These are phyloP conservation scores for Heliangelus exortis DNA, from an alignment of 2,797 vertebrate species.

Conservation along the genomic window DNA sequence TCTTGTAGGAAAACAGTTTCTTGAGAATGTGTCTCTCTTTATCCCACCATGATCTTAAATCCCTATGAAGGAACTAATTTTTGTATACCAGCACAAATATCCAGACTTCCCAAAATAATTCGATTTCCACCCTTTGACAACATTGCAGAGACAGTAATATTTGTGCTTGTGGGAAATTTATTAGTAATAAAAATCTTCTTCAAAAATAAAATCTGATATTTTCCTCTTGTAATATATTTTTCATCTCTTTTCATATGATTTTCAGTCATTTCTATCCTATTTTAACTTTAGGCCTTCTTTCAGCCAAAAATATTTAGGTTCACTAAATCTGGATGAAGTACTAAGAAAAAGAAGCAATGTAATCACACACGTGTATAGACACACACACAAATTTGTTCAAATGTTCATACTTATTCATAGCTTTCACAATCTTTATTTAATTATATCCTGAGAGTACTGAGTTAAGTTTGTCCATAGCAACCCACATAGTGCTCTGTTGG, in stretches of 20 bases:
- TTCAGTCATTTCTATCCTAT: background rate
- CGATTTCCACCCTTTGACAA: background rate
- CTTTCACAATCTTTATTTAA: background rate
- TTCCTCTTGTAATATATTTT: background rate
- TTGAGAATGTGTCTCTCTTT: background rate
- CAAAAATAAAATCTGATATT: background rate
- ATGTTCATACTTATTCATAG: background rate
- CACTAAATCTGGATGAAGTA: background rate
- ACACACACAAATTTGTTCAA: background rate
- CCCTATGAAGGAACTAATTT: background rate
- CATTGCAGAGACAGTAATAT: background rate
- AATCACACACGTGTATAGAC: background rate
- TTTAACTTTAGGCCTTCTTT: background rate
- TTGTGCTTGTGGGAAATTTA: background rate
- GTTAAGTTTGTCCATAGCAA: background rate
- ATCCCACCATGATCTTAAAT: background rate
- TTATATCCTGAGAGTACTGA: background rate
- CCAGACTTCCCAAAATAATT: background rate
- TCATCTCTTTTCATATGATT: background rate
- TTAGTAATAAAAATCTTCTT: background rate
- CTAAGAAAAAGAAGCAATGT: background rate
- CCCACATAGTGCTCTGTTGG: background rate
- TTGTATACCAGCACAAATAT: background rate
- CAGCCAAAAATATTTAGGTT: background rate
- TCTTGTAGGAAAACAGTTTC: background rate